Conservation (phyloP, 2,113 vertebrate species). For the Lepus europaeus region DNA sequence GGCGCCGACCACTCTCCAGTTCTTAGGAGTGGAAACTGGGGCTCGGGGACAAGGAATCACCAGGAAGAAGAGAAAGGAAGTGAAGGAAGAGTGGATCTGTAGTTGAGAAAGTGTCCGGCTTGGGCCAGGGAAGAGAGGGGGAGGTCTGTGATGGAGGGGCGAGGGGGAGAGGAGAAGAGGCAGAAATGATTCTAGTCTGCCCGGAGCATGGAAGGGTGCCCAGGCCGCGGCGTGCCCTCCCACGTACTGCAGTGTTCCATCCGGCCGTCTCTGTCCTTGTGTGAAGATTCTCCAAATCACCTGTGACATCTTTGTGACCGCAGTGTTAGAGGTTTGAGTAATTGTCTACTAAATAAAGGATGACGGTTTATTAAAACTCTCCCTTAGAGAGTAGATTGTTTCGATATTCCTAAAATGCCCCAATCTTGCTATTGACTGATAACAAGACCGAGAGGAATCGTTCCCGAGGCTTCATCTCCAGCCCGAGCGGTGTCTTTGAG, state of each 20-base stretch:
- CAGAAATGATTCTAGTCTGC: not conserved
- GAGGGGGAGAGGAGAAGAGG: not conserved
- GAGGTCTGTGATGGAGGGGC: not conserved
- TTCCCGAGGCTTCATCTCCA: not conserved
- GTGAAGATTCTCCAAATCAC: not conserved
- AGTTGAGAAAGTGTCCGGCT: no score
- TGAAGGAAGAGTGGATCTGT: not conserved
- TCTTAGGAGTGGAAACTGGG: not conserved
- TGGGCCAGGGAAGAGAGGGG: not conserved
- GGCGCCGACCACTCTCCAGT: no score
- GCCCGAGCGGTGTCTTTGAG: not conserved
- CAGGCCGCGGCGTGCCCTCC: not conserved
- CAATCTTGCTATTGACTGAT: not conserved
- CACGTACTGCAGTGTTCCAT: not conserved
- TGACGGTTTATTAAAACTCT: not conserved
- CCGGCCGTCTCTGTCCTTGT: not conserved
- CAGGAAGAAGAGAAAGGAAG: not conserved
- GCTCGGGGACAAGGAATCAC: not conserved
- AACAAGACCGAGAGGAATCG: rapidly evolving
- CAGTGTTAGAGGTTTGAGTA: not conserved
- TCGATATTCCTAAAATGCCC: not conserved
- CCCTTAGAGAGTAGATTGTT: not conserved
- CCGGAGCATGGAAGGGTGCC: not conserved
- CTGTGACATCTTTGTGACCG: not conserved
- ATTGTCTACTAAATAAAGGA: not conserved